phyloP scores from a whole-genome alignment of 1,140 invertebrate species.

The Papilio polyxenes region DNA sequence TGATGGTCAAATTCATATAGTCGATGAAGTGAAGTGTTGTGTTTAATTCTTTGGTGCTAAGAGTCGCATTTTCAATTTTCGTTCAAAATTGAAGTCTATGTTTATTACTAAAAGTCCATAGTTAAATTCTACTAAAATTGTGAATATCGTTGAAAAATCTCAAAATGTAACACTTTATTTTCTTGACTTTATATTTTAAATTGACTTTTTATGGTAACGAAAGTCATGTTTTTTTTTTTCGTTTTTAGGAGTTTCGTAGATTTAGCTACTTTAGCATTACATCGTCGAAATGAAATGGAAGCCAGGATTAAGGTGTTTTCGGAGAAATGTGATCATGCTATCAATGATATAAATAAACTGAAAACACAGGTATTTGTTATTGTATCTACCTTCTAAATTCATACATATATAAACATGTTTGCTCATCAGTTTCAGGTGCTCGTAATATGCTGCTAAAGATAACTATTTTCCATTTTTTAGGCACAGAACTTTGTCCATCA shows the following conservation, averaged over 20 bases:
- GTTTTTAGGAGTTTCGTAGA: constrained; percentile 74
- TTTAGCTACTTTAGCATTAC: constrained; percentile 65
- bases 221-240: constrained; percentile 29
- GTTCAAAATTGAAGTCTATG: neutral
- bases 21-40: neutral
- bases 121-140: neutral
- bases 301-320: constrained; percentile 59
- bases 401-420: too few species aligned
- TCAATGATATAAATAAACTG: constrained; percentile 63
- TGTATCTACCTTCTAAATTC: constrained; percentile 3
- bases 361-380: constrained; percentile 63
- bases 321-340: constrained; percentile 66
- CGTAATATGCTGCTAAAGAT: too few species aligned
- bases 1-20: neutral
- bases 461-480: constrained; percentile 49
- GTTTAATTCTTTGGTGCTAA: neutral
- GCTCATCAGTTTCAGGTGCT: too few species aligned
- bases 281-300: constrained; percentile 67
- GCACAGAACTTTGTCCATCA: constrained; percentile 57
- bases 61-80: neutral
- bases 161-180: neutral
- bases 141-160: neutral
- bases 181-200: neutral
- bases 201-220: neutral
- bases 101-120: neutral